Conservation (phyloP, 2,888 invertebrate genomes). For the Phaonia tiefii region DNA sequence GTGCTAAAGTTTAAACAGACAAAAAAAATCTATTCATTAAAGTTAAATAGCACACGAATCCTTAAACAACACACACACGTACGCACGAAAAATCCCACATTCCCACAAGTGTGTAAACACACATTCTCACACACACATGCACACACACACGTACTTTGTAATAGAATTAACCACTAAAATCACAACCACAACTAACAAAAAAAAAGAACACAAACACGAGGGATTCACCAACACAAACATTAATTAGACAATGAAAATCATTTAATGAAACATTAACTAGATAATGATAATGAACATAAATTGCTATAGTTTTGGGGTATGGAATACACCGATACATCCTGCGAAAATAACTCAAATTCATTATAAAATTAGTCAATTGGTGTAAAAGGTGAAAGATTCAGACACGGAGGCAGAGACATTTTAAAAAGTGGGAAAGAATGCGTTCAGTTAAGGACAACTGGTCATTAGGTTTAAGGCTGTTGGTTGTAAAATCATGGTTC, state of each 20-base stretch:
- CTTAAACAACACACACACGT: neutral
- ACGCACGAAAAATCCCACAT: neutral
- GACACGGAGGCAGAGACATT: too few relatives aligned
- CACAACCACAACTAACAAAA: constrained; percentile 22
- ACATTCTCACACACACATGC: neutral
- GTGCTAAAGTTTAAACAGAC: neutral
- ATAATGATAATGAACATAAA: constrained; percentile 32
- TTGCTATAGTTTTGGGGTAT: too few relatives aligned
- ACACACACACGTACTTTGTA: neutral
- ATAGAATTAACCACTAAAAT: constrained; percentile 30
- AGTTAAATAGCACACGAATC: neutral
- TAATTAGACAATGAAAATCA: constrained; percentile 53
- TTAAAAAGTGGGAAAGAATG: too few relatives aligned
- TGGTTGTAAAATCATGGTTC: too few relatives aligned
- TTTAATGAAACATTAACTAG: constrained; percentile 48
- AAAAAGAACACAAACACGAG: too few relatives aligned
- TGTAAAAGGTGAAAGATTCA: too few relatives aligned
- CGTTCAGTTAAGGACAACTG: too few relatives aligned
- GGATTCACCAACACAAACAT: constrained; percentile 35
- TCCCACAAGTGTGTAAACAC: neutral
- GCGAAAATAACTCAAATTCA: too few relatives aligned
- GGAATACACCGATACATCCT: too few relatives aligned
- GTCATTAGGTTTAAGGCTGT: too few relatives aligned
- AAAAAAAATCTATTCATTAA: too few relatives aligned
- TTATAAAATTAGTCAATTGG: too few relatives aligned